phyloP scores from a whole-genome alignment of 1,140 invertebrate genomes.

The Cotesia chilonis region DNA sequence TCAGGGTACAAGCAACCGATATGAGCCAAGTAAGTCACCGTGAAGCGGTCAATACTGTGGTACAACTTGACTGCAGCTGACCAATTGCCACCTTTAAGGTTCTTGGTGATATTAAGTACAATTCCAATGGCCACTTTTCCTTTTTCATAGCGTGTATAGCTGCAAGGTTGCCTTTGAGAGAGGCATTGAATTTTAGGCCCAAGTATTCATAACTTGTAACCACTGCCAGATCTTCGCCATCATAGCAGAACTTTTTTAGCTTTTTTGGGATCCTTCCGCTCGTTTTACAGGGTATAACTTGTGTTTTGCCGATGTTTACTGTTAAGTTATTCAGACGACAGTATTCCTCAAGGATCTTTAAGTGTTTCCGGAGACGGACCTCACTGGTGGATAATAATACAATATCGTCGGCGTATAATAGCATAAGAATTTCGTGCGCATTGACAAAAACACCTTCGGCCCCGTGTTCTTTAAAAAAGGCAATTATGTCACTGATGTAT shows the following conservation, averaged over 20 bases:
- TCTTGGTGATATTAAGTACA: too few relatives aligned
- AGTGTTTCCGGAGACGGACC: not conserved
- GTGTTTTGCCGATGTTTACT: constrained; percentile 15
- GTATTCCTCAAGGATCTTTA: constrained; percentile 13
- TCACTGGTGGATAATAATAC: constrained; percentile 11
- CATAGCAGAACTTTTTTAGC: not conserved
- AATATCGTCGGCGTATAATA: constrained; percentile 25
- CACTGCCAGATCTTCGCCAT: not conserved
- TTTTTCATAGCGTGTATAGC: too few relatives aligned
- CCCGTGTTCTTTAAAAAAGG: not conserved
- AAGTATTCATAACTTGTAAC: too few relatives aligned
- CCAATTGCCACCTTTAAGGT: too few relatives aligned
- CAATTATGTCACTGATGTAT: constrained; percentile 19
- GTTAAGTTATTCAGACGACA: not conserved
- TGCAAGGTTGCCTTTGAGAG: too few relatives aligned
- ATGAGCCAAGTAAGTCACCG: not conserved
- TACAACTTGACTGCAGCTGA: too few relatives aligned
- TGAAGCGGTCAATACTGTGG: not conserved
- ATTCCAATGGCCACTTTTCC: too few relatives aligned
- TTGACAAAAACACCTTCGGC: constrained; percentile 1
- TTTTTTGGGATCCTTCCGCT: not conserved
- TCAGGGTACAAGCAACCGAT: constrained; percentile 1
- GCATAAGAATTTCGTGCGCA: constrained; percentile 5
- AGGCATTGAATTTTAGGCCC: too few relatives aligned
- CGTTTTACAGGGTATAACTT: constrained; percentile 2